Percentiles rank a stretch among this genome's conserved stretches.
Conservation (phyloP, 2,113 vertebrate species). For the Erythrolamprus reginae region DNA sequence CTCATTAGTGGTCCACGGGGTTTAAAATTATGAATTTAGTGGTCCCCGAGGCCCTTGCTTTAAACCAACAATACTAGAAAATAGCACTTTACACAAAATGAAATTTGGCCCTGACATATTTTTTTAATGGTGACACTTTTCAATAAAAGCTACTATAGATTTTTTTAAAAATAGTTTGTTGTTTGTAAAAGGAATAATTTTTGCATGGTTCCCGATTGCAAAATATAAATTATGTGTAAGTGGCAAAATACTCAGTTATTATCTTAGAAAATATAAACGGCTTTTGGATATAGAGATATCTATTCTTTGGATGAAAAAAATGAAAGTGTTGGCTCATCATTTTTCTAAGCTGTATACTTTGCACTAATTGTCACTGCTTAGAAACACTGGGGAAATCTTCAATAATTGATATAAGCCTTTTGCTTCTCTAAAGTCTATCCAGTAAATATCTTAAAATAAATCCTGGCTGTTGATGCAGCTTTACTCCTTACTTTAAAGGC, state of each 20-base stretch:
- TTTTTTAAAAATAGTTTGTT: constrained; percentile 1
- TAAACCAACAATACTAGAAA: background rate
- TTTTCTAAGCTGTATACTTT: background rate
- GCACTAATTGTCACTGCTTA: background rate
- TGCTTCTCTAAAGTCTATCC: background rate
- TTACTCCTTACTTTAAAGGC: background rate
- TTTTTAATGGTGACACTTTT: constrained; percentile 10
- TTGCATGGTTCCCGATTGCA: background rate
- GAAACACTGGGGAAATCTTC: background rate
- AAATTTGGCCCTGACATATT: background rate
- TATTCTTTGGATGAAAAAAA: background rate
- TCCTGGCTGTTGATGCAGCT: background rate
- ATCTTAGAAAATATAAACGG: background rate
- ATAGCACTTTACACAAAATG: background rate
- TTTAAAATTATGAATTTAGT: no score
- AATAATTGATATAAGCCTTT: background rate
- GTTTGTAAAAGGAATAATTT: constrained; percentile 2
- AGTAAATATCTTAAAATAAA: background rate
- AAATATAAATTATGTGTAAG: background rate
- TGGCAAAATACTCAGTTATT: background rate
- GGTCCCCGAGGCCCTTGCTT: background rate
- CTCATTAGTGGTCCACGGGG: no score
- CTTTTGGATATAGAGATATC: background rate
- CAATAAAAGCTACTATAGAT: constrained; percentile 38
- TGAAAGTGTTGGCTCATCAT: background rate